phyloP scores from a whole-genome alignment of 1,140 invertebrate genomes.

The Lordiphosa clarofinis region DNA sequence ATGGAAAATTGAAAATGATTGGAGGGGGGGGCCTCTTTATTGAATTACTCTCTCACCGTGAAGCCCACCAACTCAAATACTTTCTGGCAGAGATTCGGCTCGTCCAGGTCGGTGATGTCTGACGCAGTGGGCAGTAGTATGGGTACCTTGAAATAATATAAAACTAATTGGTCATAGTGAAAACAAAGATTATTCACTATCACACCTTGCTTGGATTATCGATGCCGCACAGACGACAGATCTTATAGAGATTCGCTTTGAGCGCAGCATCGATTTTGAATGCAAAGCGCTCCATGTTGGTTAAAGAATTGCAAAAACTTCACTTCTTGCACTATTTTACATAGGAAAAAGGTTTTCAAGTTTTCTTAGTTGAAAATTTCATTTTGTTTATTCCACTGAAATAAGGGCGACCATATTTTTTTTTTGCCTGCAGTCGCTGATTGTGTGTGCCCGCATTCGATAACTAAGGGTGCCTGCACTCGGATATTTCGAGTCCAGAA shows the following conservation, averaged over 20 bases:
- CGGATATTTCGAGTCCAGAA: no score
- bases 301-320: neutral
- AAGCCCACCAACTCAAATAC: constrained; percentile 64
- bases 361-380: constrained; percentile 28
- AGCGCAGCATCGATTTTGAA: constrained; percentile 75
- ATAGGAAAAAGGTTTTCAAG: constrained; percentile 26
- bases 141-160: constrained; percentile 36
- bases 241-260: constrained; percentile 71
- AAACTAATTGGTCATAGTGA: no score
- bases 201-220: constrained; percentile 70
- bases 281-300: constrained; percentile 73
- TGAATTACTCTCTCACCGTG: constrained; percentile 25
- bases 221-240: constrained; percentile 76
- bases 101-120: constrained; percentile 58
- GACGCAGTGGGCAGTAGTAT: constrained; percentile 40
- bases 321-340: neutral
- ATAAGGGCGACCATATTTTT: constrained; percentile 10
- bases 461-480: no score
- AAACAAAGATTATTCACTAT: no score
- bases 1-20: constrained; percentile 12
- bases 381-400: constrained; percentile 37
- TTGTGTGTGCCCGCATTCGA: neutral
- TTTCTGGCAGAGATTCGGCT: constrained; percentile 63
- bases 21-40: neutral
- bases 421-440: neutral